Base-by-base conservation (phyloP, 2,113 vertebrate genomes). In the Caracal caracal region DNA sequence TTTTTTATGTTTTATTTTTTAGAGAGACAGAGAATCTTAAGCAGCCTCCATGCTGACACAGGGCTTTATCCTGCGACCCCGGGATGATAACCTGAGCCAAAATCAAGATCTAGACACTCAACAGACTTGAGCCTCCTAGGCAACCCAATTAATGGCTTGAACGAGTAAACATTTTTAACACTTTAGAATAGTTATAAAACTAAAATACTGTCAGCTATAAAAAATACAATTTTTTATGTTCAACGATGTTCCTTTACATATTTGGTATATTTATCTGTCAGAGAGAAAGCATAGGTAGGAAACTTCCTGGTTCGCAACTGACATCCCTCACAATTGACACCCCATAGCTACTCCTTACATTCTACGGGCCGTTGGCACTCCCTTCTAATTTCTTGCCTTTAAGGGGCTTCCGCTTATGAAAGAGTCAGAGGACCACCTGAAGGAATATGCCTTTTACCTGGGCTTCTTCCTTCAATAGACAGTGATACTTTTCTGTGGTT, bases 321-420 rank as follows among this genome's bases (percentile, higher is more conserved):
- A 13, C 2, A 75, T 47, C 37, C 13, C 1, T 8, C 12, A 20
- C 2, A 6, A 76, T 30, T 47, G 73, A 76, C 40, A 47, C 30
- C 73, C 40, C 26, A 5, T 15, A 15, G 6, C 24, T 73, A 28
- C 43, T 94, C 73, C 30, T 89, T 37, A 61, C 51, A 33, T 66
- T 93, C 5, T 70, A 61, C 10, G 15, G 2, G 9, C 7, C 68
- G 2, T 24, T 51, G 1, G 15, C 1, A 0, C 9, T 82, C 22
- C 22, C 26, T 82, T 90, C 19, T 73, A 6, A 81, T 15, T 43
- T 65, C 3, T 66, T 86, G 1, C 5, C 79, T 89, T 68, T 53
- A 83, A 71, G 22, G 8, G 10, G 9, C 7, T 78, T 35, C 3
- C 22, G 10, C 0, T 0, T 47, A 10, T 5, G 2, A 13, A 51